phyloP scores from a whole-genome alignment of 2,888 invertebrate species.

The Watsonalla binaria region DNA sequence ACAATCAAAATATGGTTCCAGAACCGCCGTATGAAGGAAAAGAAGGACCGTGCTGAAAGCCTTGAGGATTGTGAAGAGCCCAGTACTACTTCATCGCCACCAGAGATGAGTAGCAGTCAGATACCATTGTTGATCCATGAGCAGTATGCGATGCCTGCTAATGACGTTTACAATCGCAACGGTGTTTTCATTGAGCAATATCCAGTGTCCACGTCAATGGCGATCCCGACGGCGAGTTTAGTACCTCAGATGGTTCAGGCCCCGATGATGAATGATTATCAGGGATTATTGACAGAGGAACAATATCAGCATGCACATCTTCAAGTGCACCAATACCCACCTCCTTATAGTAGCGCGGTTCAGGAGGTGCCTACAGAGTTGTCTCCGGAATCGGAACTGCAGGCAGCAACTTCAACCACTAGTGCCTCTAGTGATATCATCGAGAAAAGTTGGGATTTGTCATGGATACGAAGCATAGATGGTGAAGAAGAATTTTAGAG shows the following conservation, averaged over 20 bases:
- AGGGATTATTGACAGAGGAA: constrained; percentile 22
- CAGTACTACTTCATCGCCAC: constrained; percentile 38
- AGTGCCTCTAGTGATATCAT: constrained; percentile 18
- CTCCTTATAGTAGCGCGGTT: constrained; percentile 18
- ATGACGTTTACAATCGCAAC: constrained; percentile 26
- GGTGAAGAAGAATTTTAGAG: constrained; percentile 38
- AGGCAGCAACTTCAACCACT: constrained; percentile 14
- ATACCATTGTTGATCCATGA: constrained; percentile 29
- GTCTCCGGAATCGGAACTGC: constrained; percentile 14
- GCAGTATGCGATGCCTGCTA: constrained; percentile 22
- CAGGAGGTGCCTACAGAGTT: constrained; percentile 12
- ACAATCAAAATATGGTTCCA: constrained; percentile 91
- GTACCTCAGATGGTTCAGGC: constrained; percentile 14
- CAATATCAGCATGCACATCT: constrained; percentile 27
- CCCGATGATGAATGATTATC: constrained; percentile 21
- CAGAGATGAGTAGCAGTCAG: constrained; percentile 23
- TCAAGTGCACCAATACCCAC: constrained; percentile 26
- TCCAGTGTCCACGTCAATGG: constrained; percentile 20
- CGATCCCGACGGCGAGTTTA: constrained; percentile 11
- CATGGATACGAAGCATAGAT: constrained; percentile 49
- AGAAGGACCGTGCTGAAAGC: constrained; percentile 75
- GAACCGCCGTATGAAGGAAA: constrained; percentile 87
- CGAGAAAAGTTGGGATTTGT: constrained; percentile 47
- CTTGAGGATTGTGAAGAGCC: constrained; percentile 44
- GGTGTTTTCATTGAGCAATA: constrained; percentile 35